phyloP scores from a whole-genome alignment of 1,140 invertebrate genomes.

The Bombus sibiricus region DNA sequence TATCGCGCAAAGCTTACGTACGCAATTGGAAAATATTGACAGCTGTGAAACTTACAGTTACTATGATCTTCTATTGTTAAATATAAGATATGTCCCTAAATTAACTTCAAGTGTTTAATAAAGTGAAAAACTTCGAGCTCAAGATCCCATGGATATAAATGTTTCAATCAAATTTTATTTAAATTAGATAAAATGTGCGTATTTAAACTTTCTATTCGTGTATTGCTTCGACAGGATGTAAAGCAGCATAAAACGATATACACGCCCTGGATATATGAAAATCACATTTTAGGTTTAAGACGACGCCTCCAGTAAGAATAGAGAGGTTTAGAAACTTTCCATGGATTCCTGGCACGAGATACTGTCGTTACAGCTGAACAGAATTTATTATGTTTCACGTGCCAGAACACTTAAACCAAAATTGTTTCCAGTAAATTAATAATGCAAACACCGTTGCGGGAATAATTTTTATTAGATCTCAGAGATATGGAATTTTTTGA shows the following conservation, averaged over 20 bases:
- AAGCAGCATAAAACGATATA: background rate
- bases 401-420: conserved; percentile 31
- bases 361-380: conserved; percentile 20
- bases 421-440: conserved; percentile 44
- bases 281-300: conserved; percentile 34
- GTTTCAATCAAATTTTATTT: background rate
- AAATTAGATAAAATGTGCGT: background rate
- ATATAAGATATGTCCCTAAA: background rate
- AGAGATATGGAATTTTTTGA: background rate
- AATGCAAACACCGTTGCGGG: background rate
- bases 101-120: background rate
- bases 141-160: background rate
- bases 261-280: conserved; percentile 14
- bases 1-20: conserved; percentile 23
- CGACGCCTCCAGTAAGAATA: conserved; percentile 32
- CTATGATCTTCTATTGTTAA: background rate
- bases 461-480: background rate
- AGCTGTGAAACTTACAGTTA: conserved; percentile 15
- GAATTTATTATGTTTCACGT: conserved; percentile 2
- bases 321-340: conserved; percentile 25
- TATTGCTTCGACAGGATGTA: background rate
- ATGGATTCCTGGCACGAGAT: conserved; percentile 40
- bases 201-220: background rate
- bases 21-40: conserved; percentile 26
- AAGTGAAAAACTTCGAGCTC: background rate